These are phyloP conservation scores for Actinostola sp. DNA, from an alignment of 92 coral and sea anemone genomes.

Conservation along the genomic window DNA sequence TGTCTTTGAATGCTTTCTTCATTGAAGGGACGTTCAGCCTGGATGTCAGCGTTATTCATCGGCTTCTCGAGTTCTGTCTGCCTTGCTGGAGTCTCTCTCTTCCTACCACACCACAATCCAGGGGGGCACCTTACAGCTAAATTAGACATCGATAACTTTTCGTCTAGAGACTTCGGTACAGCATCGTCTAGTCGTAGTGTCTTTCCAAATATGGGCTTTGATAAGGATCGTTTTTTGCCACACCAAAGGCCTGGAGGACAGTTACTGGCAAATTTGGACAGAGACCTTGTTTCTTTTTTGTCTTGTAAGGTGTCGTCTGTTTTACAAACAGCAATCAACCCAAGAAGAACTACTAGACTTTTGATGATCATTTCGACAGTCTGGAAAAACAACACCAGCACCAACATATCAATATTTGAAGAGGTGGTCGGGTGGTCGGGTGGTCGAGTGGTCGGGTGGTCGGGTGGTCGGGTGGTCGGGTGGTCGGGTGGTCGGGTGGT, in stretches of 20 bases:
- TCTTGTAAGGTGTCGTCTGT: background rate
- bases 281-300: background rate
- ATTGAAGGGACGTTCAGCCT: background rate
- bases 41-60: too few relatives aligned
- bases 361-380: conserved; percentile 10
- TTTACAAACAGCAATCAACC: conserved; percentile 11
- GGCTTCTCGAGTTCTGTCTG: background rate
- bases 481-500: too few relatives aligned
- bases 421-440: background rate
- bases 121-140: conserved; percentile 56
- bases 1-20: background rate
- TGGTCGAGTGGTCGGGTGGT: background rate
- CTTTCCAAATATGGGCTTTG: background rate
- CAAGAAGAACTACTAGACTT: conserved; percentile 17
- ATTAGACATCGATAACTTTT: conserved; percentile 3
- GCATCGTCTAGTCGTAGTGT: background rate
- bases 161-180: background rate
- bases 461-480: too few relatives aligned
- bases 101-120: conserved; percentile 85
- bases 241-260: conserved; percentile 80
- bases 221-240: conserved; percentile 35
- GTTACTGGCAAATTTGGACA: conserved; percentile 18
- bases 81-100: conserved; percentile 16
- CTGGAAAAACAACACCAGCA: background rate
- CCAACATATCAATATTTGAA: background rate